phyloP scores from a whole-genome alignment of 2,797 vertebrate genomes.

The Sciurus carolinensis region DNA sequence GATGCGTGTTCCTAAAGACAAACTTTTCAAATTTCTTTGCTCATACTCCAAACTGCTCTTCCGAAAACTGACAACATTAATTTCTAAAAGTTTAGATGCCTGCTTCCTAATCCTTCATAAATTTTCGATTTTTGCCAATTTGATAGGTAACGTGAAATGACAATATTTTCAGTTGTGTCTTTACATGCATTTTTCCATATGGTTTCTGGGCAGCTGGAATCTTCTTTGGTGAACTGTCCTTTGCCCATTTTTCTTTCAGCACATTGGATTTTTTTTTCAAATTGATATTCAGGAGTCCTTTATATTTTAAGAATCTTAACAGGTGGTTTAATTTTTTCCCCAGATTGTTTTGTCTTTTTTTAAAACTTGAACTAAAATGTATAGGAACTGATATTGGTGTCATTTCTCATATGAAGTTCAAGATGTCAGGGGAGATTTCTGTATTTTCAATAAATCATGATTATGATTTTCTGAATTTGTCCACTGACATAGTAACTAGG shows the following conservation, averaged over 20 bases:
- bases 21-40: background rate
- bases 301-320: background rate
- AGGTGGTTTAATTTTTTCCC: background rate
- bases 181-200: background rate
- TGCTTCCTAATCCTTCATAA: background rate
- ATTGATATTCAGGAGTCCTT: background rate
- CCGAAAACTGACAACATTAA: slow-evolving; percentile 37
- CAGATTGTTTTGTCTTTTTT: slow-evolving; percentile 32
- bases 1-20: background rate
- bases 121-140: slow-evolving; percentile 26
- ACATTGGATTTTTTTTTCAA: background rate
- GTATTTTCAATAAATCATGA: background rate
- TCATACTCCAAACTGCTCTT: background rate
- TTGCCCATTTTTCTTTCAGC: background rate
- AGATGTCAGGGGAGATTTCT: background rate
- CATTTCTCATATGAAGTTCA: slow-evolving; percentile 11
- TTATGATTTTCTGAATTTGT: slow-evolving; percentile 1
- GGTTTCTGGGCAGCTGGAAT: background rate
- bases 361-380: background rate
- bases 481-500: background rate
- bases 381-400: background rate
- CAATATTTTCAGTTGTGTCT: background rate
- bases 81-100: background rate
- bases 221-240: background rate
- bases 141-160: background rate